Evolutionary conservation across 2,113 vertebrate species (phyloP).

Genomic region (Marcusenius ussheri): DNA sequence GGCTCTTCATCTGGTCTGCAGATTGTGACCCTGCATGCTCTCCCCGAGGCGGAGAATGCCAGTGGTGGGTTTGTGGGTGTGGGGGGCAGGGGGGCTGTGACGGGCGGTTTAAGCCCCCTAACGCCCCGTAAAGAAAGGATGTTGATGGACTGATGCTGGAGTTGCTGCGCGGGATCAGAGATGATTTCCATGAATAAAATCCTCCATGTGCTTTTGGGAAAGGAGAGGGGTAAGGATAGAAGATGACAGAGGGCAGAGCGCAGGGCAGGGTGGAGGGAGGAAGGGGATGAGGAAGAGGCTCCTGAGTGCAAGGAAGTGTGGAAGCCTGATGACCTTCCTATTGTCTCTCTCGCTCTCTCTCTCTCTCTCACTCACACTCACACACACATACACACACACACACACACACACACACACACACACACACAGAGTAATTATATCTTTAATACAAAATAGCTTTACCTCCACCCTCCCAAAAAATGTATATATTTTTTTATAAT

Average conservation of each 20-base stretch:
- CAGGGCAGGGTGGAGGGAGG: not conserved
- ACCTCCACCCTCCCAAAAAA: not conserved
- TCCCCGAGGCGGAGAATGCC: not conserved
- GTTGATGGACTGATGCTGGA: not conserved
- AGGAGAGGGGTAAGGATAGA: not conserved
- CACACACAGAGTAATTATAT: not conserved
- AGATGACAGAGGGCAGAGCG: conserved; percentile 10
- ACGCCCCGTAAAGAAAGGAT: not conserved
- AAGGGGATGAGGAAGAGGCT: conserved; percentile 26
- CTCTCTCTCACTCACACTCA: not conserved
- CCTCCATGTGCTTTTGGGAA: not conserved
- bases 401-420: not conserved
- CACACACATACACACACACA: conserved; percentile 30
- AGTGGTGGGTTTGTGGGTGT: not conserved
- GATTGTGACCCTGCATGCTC: not conserved
- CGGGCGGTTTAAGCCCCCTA: not conserved
- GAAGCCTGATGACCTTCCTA: not conserved
- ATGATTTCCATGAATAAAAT: not conserved
- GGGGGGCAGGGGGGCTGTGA: not conserved
- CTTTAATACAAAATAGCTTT: too few species aligned
- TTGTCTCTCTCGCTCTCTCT: not conserved
- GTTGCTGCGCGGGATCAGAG: not conserved
- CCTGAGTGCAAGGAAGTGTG: conserved; percentile 6
- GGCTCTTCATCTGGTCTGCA: conserved; percentile 53
- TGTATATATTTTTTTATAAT: not conserved